Evolutionary conservation across 2,113 vertebrate genomes (phyloP).

Genomic region (Neofelis nebulosa): DNA sequence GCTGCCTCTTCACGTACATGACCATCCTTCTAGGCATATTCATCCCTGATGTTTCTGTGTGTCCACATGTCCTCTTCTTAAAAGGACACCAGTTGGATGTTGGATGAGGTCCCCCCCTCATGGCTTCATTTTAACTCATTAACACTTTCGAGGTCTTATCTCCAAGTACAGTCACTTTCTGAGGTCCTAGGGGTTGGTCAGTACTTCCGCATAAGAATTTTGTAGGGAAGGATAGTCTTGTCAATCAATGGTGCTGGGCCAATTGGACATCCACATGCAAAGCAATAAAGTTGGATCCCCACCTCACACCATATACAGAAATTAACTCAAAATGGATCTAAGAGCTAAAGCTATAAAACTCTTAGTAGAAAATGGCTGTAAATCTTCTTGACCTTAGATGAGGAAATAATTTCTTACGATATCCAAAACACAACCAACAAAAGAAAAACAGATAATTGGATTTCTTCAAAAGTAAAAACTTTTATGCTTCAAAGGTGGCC

Average conservation of each 20-base stretch:
- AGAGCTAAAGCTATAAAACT: neutral
- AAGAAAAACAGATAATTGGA: neutral
- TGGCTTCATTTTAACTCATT: neutral
- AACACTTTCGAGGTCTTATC: neutral
- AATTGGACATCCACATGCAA: neutral
- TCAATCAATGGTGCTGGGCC: neutral
- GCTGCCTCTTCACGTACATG: neutral
- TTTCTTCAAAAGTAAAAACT: neutral
- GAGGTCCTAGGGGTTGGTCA: neutral
- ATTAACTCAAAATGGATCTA: neutral
- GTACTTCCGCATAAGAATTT: neutral
- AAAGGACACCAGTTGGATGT: neutral
- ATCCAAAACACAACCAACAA: neutral
- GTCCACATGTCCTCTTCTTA: neutral
- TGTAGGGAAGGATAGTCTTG: neutral
- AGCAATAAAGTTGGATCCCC: neutral
- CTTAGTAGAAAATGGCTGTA: neutral
- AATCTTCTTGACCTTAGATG: neutral
- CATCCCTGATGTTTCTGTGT: no score
- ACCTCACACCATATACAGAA: neutral
- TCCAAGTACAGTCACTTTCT: neutral
- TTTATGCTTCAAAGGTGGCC: neutral
- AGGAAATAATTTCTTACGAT: neutral
- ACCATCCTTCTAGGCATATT: no score
- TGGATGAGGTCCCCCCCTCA: no score